Evolutionary conservation across 1,140 invertebrate species (phyloP), one percentile per base, ranked within the genome.

Genomic region (Rhagoletis pomonella): DNA sequence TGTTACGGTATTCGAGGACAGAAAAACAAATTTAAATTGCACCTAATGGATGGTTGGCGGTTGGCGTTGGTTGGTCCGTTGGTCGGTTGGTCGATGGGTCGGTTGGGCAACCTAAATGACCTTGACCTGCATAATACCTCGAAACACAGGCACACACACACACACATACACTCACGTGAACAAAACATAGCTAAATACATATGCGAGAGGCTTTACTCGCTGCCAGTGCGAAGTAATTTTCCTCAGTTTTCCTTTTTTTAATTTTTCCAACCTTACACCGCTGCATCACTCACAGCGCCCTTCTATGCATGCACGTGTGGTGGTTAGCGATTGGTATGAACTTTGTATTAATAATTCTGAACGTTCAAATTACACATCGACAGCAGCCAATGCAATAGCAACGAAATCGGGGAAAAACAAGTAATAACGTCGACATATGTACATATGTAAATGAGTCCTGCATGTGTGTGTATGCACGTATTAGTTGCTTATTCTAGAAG

Each of bases 21-120:
- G 9, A 73, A 73, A 17, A 73, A 17, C 42, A 73, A 73, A 73
- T 73, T 73, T 73, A 73, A 73, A 44, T 73, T 73, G 67, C 67
- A 73, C 67, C 67, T 42, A 73, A 73, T 73, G 42, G 42, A 29
- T 69, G 67, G 12, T 12, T 39, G 67, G 64, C 64, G 64, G 64
- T 29, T 29, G 29, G 29, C 29, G 29, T 29, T 29, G 29, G 29
- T 29, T 29, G 29, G 29, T 67, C 2, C 29, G 42, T 6, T 29
- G 64, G 64, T 29, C 39, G 19, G 10, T 42, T 67, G 64, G 9
- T 67, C 0, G 29, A 6, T 67, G 29, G 64, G 7, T 65, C 29
- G 64, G 64, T 65, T 3, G 67, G 67, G 39, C 42, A 73, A 73
- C 67, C 67, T 73, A 3, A 73, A 9, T 47, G 67, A 12, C 67